Evolutionary conservation across 2,113 vertebrate species (phyloP), one percentile per base, ranked within the genome.

Genomic region (Chelonoidis abingdonii): DNA sequence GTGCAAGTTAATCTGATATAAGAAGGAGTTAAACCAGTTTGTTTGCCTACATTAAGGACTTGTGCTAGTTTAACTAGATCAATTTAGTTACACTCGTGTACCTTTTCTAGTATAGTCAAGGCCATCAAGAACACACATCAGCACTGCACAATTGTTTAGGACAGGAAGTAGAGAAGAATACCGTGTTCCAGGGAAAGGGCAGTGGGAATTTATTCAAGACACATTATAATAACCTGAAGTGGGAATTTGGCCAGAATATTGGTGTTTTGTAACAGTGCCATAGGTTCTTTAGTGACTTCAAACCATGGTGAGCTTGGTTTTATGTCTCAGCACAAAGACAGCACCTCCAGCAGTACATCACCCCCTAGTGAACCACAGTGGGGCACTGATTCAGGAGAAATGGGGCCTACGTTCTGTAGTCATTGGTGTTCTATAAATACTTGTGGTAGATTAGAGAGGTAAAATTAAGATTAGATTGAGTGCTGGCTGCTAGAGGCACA

Each of bases 161-260:
- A 94, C 82, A 97, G 97, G 96, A 97, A 96, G 92, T 3, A 89
- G 90, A 89, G 94, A 97, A 97, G 96, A 97, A 97, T 97, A 31
- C 96, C 10, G 1, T 56, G 86, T 91, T 94, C 96, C 89, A 31
- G 76, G 94, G 96, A 95, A 97, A 87, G 89, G 81, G 96, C 95
- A 96, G 96, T 95, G 94, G 95, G 95, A 95, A 95, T 95, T 97
- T 97, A 91, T 94, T 94, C 92, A 69, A 97, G 89, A 92, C 92
- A 76, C 47, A 2, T 54, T 94, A 82, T 97, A 95, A 97, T 97
- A 93, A 95, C 79, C 87, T 0, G 0, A 69, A 93, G 91, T 86
- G 92, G 95, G 94, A 95, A 80, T 95, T 91, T 90, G 95, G 91
- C 96, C 92, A 95, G 96, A 84, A 84, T 90, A 8, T 76, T 91